Conservation (phyloP, 2,113 vertebrate species). For the Triplophysa rosa region DNA sequence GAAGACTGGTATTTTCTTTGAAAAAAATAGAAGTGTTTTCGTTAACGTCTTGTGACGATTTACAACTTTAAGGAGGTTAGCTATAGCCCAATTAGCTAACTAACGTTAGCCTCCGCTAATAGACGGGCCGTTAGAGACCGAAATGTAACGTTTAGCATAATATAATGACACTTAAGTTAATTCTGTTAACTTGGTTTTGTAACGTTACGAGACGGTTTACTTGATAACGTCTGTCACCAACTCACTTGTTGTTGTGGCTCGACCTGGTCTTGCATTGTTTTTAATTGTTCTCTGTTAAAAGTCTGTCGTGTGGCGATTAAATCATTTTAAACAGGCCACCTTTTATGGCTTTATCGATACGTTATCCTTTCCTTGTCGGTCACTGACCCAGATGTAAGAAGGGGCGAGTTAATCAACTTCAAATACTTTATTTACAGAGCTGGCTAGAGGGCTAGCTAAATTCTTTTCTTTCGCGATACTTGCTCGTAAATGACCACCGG, state of each 20-base stretch:
- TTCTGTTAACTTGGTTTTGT: neutral
- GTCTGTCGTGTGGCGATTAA: neutral
- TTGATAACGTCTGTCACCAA: neutral
- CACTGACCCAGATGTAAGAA: constrained; percentile 1
- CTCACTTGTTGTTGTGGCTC: neutral
- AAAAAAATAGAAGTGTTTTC: neutral
- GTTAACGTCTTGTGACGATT: neutral
- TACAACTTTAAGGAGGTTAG: constrained; percentile 12
- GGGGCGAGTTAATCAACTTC: neutral
- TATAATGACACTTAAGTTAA: neutral
- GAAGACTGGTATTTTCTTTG: neutral
- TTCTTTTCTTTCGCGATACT: constrained; percentile 22
- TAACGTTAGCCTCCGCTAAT: neutral
- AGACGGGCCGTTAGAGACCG: neutral
- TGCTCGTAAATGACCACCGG: constrained; percentile 87
- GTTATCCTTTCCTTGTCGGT: neutral
- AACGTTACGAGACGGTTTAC: neutral
- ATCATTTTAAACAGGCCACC: neutral
- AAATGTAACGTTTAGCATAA: neutral
- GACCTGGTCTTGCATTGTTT: neutral
- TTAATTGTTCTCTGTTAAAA: neutral
- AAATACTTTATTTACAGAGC: constrained; percentile 32
- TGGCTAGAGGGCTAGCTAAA: constrained; percentile 45
- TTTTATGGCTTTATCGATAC: neutral
- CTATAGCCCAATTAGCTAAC: constrained; percentile 24